A percentile compares a stretch with the other conserved stretches of the same genome.
These are phyloP conservation scores for Accipiter cooperii DNA, from an alignment of 2,113 vertebrate genomes.

Conservation along the genomic window DNA sequence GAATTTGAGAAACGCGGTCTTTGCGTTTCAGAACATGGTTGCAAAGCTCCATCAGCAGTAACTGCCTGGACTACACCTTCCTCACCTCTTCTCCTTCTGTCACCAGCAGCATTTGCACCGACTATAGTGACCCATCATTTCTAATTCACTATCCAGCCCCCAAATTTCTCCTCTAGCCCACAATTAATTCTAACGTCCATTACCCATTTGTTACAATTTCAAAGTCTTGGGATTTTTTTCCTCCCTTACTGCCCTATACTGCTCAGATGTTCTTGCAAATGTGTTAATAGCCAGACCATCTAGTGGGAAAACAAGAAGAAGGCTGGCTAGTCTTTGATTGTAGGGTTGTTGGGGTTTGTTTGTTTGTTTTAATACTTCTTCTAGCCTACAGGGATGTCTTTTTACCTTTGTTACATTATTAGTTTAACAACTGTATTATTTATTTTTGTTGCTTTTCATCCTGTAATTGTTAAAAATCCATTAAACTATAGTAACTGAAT, in stretches of 20 bases:
- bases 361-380: neutral
- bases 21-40: neutral
- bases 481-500: neutral
- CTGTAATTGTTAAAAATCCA: slow-evolving; percentile 4
- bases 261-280: neutral
- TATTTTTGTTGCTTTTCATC: neutral
- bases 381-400: neutral
- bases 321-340: neutral
- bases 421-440: slow-evolving; percentile 22
- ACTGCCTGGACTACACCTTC: neutral
- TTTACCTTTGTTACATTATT: slow-evolving; percentile 35
- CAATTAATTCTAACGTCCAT: neutral
- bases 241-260: neutral
- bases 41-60: neutral
- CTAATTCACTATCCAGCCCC: neutral
- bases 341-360: neutral
- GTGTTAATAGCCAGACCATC: neutral
- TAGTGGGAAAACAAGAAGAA: neutral
- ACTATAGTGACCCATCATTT: fast-evolving
- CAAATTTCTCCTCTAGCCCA: neutral
- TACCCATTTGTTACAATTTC: neutral
- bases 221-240: neutral
- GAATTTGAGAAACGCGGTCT: neutral
- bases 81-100: neutral
- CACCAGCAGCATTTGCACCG: neutral